Evolutionary conservation across 2,113 vertebrate species (phyloP).

Genomic region (Oxygymnocypris stewartii): DNA sequence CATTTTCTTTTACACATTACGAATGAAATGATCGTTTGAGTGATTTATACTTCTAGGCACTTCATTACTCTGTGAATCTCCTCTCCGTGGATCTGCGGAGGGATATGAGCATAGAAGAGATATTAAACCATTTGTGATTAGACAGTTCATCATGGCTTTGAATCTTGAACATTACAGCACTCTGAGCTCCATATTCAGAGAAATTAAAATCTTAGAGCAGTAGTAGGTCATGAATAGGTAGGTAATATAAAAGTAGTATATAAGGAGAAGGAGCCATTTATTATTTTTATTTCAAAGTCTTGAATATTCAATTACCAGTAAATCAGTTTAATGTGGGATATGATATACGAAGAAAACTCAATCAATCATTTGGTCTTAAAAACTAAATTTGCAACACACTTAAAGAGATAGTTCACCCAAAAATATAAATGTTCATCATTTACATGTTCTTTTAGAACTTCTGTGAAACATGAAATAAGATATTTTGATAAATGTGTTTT

Average conservation of each 20-base stretch:
- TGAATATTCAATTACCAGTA: not conserved
- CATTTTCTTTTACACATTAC: not conserved
- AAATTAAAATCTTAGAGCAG: not conserved
- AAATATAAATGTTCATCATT: too few relatives aligned
- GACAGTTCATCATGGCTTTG: conserved; percentile 62
- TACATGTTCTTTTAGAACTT: not conserved
- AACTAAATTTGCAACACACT: too few relatives aligned
- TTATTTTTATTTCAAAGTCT: not conserved
- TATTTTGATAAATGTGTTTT: not conserved
- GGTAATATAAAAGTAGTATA: not conserved
- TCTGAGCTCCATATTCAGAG: not conserved
- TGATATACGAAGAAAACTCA: not conserved
- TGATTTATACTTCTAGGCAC: conserved; percentile 31
- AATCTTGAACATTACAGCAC: conserved; percentile 57
- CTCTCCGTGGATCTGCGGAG: conserved; percentile 50
- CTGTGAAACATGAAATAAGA: not conserved
- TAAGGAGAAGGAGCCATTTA: not conserved
- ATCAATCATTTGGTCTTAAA: not conserved
- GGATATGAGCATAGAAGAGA: conserved; percentile 51
- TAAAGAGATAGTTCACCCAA: not conserved
- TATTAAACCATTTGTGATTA: conserved; percentile 63
- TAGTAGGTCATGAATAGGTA: not conserved
- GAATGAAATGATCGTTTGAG: not conserved
- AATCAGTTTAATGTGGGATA: not conserved
- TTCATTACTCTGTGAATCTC: conserved; percentile 53